Conservation (phyloP, 2,113 vertebrate genomes). For the Sporophila hypoxantha region DNA sequence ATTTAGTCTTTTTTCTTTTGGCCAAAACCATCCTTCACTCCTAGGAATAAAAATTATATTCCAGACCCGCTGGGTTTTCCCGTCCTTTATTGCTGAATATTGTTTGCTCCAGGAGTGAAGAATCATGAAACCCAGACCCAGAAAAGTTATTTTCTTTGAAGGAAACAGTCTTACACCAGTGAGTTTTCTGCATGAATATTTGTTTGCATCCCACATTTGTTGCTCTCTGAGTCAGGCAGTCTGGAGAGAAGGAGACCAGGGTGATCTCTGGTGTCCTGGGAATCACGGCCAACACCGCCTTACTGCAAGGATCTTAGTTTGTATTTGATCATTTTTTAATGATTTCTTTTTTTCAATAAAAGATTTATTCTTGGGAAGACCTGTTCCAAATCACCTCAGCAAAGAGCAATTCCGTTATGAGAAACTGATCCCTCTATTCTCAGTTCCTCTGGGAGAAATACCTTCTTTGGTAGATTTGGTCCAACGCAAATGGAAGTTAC, state of each 20-base stretch:
- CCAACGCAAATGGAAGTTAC: not conserved
- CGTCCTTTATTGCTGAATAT: not conserved
- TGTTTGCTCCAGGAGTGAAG: not conserved
- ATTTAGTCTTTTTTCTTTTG: not conserved
- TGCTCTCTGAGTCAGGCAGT: not conserved
- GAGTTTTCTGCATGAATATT: not conserved
- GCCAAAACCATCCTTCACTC: not conserved
- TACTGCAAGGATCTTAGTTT: not conserved
- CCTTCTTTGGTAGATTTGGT: not conserved
- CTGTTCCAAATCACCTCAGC: not conserved
- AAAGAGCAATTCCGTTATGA: not conserved
- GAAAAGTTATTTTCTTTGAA: constrained; percentile 5
- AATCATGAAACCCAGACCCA: not conserved
- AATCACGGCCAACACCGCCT: rapidly evolving
- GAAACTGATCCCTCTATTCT: not conserved
- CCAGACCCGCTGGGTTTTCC: not conserved
- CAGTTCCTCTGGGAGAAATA: not conserved
- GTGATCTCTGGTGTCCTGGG: not conserved
- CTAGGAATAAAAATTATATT: not conserved
- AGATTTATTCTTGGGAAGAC: not conserved
- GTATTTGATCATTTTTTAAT: not conserved
- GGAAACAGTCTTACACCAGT: not conserved
- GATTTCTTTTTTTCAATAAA: not conserved
- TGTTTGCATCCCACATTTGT: not conserved
- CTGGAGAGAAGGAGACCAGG: not conserved